Conservation (phyloP, 2,113 vertebrate species). For the Syrrhaptes paradoxus region DNA sequence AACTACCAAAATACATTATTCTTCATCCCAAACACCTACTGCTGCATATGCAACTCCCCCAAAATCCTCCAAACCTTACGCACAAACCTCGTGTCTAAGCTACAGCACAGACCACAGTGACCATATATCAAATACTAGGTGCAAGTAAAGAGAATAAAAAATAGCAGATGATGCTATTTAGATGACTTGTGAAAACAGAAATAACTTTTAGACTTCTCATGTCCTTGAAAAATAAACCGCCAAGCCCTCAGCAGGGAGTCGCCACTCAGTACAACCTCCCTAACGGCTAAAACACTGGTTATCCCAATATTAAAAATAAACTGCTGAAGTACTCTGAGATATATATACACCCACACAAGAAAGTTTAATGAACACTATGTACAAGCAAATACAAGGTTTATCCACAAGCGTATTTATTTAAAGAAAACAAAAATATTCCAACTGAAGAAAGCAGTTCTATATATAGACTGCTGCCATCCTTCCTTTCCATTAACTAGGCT, state of each 20-base stretch:
- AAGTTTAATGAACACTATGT: neutral
- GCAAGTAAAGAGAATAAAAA: neutral
- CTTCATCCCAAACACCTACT: neutral
- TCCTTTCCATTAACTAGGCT: neutral
- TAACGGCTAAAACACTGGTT: neutral
- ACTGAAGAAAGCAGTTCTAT: neutral
- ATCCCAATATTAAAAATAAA: neutral
- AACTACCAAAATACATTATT: neutral
- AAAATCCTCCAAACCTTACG: neutral
- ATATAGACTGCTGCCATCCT: neutral
- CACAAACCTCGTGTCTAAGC: neutral
- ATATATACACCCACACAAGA: rapidly evolving
- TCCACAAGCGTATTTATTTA: neutral
- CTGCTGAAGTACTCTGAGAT: neutral
- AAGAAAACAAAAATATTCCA: neutral
- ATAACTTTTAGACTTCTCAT: neutral
- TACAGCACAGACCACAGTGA: neutral
- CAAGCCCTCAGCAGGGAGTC: neutral
- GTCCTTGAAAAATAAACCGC: neutral
- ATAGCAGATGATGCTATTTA: slow-evolving; percentile 32
- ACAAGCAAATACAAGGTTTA: neutral
- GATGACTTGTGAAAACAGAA: slow-evolving; percentile 23
- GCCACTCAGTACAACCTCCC: neutral
- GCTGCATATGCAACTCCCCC: neutral
- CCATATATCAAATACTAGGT: neutral